phyloP scores from a whole-genome alignment of 2,888 invertebrate species.

The Sussaba pulchella region DNA sequence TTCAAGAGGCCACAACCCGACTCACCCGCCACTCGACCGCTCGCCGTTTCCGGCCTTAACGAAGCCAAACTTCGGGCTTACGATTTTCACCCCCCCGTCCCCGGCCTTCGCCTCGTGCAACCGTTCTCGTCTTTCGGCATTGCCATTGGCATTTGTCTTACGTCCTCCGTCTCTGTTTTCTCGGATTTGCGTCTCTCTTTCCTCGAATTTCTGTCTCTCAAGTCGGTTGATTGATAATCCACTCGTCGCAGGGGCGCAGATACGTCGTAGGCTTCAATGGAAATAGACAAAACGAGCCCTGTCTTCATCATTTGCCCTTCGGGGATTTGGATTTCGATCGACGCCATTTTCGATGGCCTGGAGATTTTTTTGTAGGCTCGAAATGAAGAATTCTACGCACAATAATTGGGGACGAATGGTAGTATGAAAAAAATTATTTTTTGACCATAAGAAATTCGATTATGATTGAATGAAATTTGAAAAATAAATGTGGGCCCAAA shows the following conservation, averaged over 20 bases:
- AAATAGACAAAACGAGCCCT: constrained; percentile 1
- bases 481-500: too few relatives aligned
- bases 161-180: constrained; percentile 46
- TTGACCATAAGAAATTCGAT: too few relatives aligned
- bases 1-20: constrained; percentile 38
- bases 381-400: too few relatives aligned
- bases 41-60: constrained; percentile 59
- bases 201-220: constrained; percentile 42
- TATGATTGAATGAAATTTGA: too few relatives aligned
- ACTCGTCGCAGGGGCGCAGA: background rate
- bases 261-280: background rate
- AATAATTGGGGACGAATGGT: too few relatives aligned
- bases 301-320: background rate
- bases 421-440: too few relatives aligned
- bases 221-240: constrained; percentile 46
- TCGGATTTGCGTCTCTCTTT: too few relatives aligned
- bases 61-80: constrained; percentile 58
- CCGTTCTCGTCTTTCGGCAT: constrained; percentile 30
- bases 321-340: too few relatives aligned
- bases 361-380: too few relatives aligned
- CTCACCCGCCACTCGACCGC: constrained; percentile 46
- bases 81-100: constrained; percentile 9
- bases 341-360: too few relatives aligned
- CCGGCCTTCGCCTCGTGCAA: constrained; percentile 14
- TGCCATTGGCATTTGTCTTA: too few relatives aligned